Evolutionary conservation across 1,140 invertebrate species (phyloP), one percentile per base, ranked within the genome.

Genomic region (Periplaneta americana): DNA sequence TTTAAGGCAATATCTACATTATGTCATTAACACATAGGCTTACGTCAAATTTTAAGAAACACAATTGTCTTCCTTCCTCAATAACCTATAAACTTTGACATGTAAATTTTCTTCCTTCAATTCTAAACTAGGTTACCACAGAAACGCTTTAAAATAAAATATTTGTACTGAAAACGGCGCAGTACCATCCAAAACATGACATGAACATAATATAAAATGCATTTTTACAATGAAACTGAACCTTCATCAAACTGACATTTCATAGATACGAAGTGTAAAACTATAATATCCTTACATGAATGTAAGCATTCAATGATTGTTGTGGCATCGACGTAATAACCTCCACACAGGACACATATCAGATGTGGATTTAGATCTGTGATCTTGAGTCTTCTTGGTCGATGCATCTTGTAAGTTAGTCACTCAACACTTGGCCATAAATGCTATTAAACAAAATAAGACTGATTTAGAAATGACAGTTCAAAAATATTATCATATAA

Each of bases 271-370:
- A 0, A n/a, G 22, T 66, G 10, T 28, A 75, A 31, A 35, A 75
- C 17, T 75, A 35, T 36, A 81, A 36, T 74, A 9, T 48, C 93
- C 93, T 94, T 91, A 96, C 94, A 98, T 34, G 97, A 97, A 89
- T 99, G 98, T 84, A 98, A 91, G 91, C 98, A 99, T 89, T 97
- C 96, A 48, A 96, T 96, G 76, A 99, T 97, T 57, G 97, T 98
- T 10, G 97, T 98, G 6, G 98, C 97, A 88, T 99, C 97, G 82
- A 99, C 94, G 85, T 97, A 94, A 86, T 99, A 99, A 31, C 98
- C 97, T 83, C 93, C 92, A 89, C 98, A 99, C 74, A 99, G 88
- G 80, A 92, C 92, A 89, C 98, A 99, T 22, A 92, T 92, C 78
- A 97, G 87, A 85, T 94, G 92, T 17, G 92, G 90, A 86, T 95